Conservation (phyloP, 2,888 invertebrate genomes). For the Scelioninae gen. 2 region DNA sequence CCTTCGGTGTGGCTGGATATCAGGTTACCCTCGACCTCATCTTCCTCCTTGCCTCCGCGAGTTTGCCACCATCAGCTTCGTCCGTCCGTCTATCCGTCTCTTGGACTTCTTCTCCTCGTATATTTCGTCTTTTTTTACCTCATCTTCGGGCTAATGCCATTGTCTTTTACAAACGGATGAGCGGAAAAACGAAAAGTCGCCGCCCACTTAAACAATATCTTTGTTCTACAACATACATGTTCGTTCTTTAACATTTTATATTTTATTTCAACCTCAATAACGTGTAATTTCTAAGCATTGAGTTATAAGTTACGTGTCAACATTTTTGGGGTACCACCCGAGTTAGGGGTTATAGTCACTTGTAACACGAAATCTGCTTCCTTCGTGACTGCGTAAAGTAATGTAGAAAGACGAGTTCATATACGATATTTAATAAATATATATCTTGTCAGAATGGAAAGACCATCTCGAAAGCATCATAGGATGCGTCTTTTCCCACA, state of each 20-base stretch:
- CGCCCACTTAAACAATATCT: slow-evolving; percentile 43
- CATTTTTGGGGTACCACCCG: too few species aligned
- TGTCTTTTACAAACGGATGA: slow-evolving; percentile 49
- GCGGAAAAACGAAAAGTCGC: slow-evolving; percentile 57
- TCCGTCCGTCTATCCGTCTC: slow-evolving; percentile 56
- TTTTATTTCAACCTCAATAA: too few species aligned
- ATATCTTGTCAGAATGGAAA: too few species aligned
- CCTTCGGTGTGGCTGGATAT: slow-evolving; percentile 73
- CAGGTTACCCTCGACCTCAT: slow-evolving; percentile 74
- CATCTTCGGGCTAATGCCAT: slow-evolving; percentile 27
- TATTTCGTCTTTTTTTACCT: slow-evolving; percentile 47
- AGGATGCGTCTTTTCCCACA: too few species aligned
- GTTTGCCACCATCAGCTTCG: slow-evolving; percentile 72
- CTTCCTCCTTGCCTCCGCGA: slow-evolving; percentile 73
- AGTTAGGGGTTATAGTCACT: too few species aligned
- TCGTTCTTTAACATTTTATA: neutral
- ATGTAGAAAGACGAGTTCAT: too few species aligned
- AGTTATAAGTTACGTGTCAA: too few species aligned
- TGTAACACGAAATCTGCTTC: too few species aligned
- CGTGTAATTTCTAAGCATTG: too few species aligned
- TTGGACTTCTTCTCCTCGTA: slow-evolving; percentile 53
- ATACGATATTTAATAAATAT: too few species aligned
- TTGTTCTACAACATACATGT: slow-evolving; percentile 25
- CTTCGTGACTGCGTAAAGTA: too few species aligned
- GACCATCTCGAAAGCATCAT: too few species aligned